Conservation (phyloP, 2,113 vertebrate genomes). For the Morone saxatilis region DNA sequence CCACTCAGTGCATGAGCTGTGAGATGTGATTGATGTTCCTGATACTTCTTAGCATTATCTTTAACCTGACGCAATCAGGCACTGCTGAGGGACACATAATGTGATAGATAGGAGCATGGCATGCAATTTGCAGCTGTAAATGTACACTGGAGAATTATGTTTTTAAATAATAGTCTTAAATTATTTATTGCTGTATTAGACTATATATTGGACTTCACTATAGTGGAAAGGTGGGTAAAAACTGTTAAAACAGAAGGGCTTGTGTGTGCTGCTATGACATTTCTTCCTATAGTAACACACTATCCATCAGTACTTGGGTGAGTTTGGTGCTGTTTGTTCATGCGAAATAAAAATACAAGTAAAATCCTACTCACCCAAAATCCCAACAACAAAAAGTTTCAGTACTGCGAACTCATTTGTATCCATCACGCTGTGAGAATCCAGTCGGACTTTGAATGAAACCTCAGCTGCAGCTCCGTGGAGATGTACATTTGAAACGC, state of each 20-base stretch:
- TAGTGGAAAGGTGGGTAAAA: not conserved
- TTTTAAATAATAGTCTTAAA: no score
- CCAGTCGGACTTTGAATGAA: conserved; percentile 53
- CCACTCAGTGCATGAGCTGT: conserved; percentile 1
- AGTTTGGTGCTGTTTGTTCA: not conserved
- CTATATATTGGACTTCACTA: not conserved
- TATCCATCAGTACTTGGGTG: not conserved
- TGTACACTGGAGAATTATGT: not conserved
- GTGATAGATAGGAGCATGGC: not conserved
- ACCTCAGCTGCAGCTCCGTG: conserved; percentile 72
- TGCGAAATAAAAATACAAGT: no score
- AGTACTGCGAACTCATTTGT: conserved; percentile 65
- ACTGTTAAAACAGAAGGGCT: not conserved
- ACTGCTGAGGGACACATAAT: not conserved
- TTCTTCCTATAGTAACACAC: not conserved
- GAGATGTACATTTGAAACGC: conserved; percentile 59
- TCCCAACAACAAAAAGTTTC: conserved; percentile 79
- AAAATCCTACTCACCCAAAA: conserved; percentile 76
- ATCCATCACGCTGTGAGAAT: conserved; percentile 77
- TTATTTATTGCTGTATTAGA: not conserved
- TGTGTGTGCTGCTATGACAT: not conserved
- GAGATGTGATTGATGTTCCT: conserved; percentile 22
- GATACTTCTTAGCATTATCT: not conserved
- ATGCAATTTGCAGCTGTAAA: not conserved
- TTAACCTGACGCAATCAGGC: not conserved